Base-by-base conservation (phyloP, 2,888 invertebrate genomes). In the Eristalis intricaria region DNA sequence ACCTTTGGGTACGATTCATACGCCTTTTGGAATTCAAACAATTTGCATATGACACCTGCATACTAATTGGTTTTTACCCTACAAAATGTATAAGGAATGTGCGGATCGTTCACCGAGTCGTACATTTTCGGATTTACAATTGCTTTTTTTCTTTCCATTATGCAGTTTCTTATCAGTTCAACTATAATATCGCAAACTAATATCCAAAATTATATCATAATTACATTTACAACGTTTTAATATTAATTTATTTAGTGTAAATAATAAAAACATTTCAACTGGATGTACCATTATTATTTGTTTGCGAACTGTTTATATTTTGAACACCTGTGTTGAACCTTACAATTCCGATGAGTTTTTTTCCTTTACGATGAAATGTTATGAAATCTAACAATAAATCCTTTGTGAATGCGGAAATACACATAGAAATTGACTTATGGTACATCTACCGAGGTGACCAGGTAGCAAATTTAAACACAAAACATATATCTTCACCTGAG, bases 21-120 rank as follows among this genome's bases (percentile, higher is more conserved):
- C 87, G 84, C 83, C 84, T 84, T 80, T 84, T 65, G 87, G 87
- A 87, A 87, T 87, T 84, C 73, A 76, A 87, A 87, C 80, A 87
- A 87, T 87, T 87, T 87, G 56, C 73, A 84, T 80, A 84, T 87
- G 87, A 80, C 80, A 76, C 73, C 58, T 87, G 87, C 79, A 87
- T 87, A 87, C 80, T 80, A 87, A 87, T 87, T 84, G 68, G 68
- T 71, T 78, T 69, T 64, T 70, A 82, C 70, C 70, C 65, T 63
- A 68, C 43, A 68, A 83, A 76, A 84, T 84, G 79, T 84, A 68
- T 84, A 60, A 69, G 60, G 75, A 73, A 56, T 75, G 68, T 79
- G 80, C 84, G 84, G 76, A 79, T 61, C 64, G 63, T 84, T 76
- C 60, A 63, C 63, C 60, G 70, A 65, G 75, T 60, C 68, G 50